Evolutionary conservation across 1,140 invertebrate species (phyloP), one percentile per base, ranked within the genome.

Genomic region (Varroa destructor): DNA sequence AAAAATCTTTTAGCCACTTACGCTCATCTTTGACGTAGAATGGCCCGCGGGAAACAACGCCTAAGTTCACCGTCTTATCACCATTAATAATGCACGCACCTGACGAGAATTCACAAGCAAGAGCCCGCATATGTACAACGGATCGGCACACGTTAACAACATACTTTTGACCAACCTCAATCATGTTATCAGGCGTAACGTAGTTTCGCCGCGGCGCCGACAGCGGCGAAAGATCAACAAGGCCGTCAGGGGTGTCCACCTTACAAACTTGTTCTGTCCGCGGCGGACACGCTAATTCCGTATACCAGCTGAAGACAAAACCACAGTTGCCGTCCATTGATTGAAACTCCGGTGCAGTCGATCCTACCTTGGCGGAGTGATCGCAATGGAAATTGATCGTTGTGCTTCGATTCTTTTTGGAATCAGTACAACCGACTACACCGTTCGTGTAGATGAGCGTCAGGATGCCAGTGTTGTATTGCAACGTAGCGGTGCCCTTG

Each of bases 341-440:
- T 40, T 46, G 40, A 67, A 67, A 67, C 2, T 43, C 10, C 61
- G 61, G 61, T 4, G 61, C 40, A 5, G 61, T 36, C 14, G 37
- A 43, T 67, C 61, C 61, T 3, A 67, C 73, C 46, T 73, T 71
- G 43, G 43, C 67, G n/a, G 71, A 73, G 51, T 75, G 71, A 10
- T 76, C 73, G 72, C 79, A 80, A 4, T 79, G 75, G 75, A 80
- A 80, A 56, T 73, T 77, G 43, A 80, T 78, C 58, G 77, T 77
- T 0, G 78, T 77, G 55, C 75, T 76, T 1, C 78, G 73, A 1
- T 76, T 72, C 72, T 75, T 77, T 55, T 77, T 46, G 36, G 61
- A 72, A n/a, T 73, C 72, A 10, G 74, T 57, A 61, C 77, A 76
- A 56, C 78, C 78, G 0, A 67, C 67, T 36, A 74, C 75, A 10